Base-by-base conservation (phyloP, 2,113 vertebrate species). In the Phaetusa simplex region DNA sequence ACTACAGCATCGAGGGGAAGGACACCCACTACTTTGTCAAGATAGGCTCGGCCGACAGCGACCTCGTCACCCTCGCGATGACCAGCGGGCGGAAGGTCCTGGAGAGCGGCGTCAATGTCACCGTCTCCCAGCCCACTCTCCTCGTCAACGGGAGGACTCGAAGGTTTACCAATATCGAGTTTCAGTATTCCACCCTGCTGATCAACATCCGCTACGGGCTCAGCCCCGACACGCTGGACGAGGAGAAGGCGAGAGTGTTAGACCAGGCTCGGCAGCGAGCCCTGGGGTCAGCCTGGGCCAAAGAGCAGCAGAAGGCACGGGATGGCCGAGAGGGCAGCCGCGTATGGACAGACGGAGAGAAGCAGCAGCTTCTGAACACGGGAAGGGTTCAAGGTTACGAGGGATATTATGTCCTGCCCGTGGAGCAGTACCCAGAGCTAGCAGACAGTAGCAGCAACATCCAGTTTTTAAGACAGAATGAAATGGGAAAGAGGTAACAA, bases 401-500 rank as follows among this genome's bases (percentile, higher is more conserved):
- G 71, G 99, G 99, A 69, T 99, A 99, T 97, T 99, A 99, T 90
- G 99, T 99, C 82, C 98, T 99, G 85, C 99, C 99, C 0, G 99
- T 99, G 95, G 99, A 99, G 98, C 99, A 99, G 97, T 99, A 99
- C 97, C 99, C 99, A 73, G 99, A 99, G 98, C 99, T 99, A 95
- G 99, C 99, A 89, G 99, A 99, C 99, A 99, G 99, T 98, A 99
- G 99, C 99, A 99, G 99, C 98, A 99, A 99, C 98, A 99, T 99
- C 98, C 99, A 99, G 98, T 99, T 99, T 97, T 98, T 99, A 98
- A 99, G 99, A 99, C 99, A 99, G 99, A 99, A 99, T 67, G 99
- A 99, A 98, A 99, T 99, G 99, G 99, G 99, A 97, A 99, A 98
- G 98, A 99, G 99, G 99, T 99, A 99, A 99, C 99, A 99, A 98